Percentiles rank a stretch among this genome's conserved stretches.
Evolutionary conservation across 2,888 invertebrate species (phyloP).

Genomic region (Nemoura dubitans): DNA sequence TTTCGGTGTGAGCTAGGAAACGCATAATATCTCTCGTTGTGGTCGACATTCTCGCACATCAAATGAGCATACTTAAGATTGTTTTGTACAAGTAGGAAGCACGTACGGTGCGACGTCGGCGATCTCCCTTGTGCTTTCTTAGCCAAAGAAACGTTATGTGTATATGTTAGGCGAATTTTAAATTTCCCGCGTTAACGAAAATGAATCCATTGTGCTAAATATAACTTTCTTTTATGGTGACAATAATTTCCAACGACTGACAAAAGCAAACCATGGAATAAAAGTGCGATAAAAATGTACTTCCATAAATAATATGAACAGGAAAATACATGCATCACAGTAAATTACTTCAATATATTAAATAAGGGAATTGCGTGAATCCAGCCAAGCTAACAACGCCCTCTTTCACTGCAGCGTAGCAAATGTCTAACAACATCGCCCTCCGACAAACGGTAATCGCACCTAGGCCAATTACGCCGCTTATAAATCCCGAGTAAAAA

Average conservation of each 20-base stretch:
- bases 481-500: neutral
- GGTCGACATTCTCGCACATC: slow-evolving; percentile 21
- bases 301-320: too few relatives aligned
- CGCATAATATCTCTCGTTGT: slow-evolving; percentile 22
- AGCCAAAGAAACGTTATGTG: neutral
- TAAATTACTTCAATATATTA: too few relatives aligned
- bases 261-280: neutral
- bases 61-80: slow-evolving; percentile 19
- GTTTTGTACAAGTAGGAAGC: slow-evolving; percentile 18
- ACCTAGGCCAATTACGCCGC: neutral
- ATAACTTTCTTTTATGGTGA: neutral
- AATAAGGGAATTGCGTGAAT: neutral
- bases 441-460: neutral
- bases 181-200: neutral
- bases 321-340: too few relatives aligned
- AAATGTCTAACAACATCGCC: neutral
- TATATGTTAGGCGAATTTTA: neutral
- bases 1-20: slow-evolving; percentile 27
- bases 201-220: neutral
- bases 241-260: neutral
- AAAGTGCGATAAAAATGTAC: neutral
- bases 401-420: neutral
- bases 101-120: neutral
- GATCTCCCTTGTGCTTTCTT: neutral
- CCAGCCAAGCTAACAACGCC: neutral